A percentile compares a stretch with the other conserved stretches of the same genome.
These are phyloP conservation scores for Holocentrus rufus DNA, from an alignment of 2,797 vertebrate species.

Conservation along the genomic window DNA sequence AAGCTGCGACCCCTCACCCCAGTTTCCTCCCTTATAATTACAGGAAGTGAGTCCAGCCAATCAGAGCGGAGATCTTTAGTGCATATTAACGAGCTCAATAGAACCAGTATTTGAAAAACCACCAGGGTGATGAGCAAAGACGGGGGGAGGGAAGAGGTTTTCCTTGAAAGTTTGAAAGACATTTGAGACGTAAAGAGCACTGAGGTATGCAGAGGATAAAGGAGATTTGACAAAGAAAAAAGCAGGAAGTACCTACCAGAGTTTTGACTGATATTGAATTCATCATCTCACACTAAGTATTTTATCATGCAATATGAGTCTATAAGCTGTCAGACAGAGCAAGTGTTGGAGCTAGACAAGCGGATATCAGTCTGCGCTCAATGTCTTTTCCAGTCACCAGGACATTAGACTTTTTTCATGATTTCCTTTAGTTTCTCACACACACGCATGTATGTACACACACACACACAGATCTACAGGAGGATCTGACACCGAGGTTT, in stretches of 20 bases:
- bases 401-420: conserved; percentile 17
- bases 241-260: conserved; percentile 7
- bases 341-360: conserved; percentile 30
- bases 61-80: conserved; percentile 69
- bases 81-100: conserved; percentile 83
- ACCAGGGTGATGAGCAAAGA: conserved; percentile 34
- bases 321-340: conserved; percentile 28
- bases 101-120: conserved; percentile 55
- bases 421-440: conserved; percentile 33
- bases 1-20: conserved; percentile 84
- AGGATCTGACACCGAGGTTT: conserved; percentile 43
- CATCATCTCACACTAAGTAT: conserved; percentile 40
- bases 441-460: conserved; percentile 13
- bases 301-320: conserved; percentile 42
- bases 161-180: conserved; percentile 6
- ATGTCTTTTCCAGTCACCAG: conserved; percentile 67
- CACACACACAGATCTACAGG: conserved; percentile 16
- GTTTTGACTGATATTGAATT: conserved; percentile 9
- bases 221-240: conserved; percentile 1
- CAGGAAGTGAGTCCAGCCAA: conserved; percentile 84
- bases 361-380: conserved; percentile 18
- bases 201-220: conserved; percentile 3
- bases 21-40: conserved; percentile 87
- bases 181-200: neutral
- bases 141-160: neutral